Conservation (phyloP, 2,797 vertebrate species). For the Clarias pachynema region DNA sequence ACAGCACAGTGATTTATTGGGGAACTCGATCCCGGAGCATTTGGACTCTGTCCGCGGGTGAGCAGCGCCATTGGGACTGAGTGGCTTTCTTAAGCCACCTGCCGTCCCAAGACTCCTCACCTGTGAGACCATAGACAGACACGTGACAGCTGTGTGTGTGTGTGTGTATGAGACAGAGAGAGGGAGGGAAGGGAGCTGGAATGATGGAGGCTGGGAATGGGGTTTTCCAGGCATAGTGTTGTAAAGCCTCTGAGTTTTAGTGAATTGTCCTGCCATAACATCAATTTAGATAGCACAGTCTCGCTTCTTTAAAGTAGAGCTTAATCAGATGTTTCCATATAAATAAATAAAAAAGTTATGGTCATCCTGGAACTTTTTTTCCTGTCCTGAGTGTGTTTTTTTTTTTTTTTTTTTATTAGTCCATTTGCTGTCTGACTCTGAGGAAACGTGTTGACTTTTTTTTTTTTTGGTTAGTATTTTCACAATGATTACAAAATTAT, state of each 20-base stretch:
- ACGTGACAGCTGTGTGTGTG: slow-evolving; percentile 42
- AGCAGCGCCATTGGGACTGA: slow-evolving; percentile 38
- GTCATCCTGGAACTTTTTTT: not conserved
- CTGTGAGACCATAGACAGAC: slow-evolving; percentile 35
- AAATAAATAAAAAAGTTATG: not conserved
- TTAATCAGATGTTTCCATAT: not conserved
- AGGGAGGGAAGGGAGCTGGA: not conserved
- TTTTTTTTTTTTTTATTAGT: not conserved
- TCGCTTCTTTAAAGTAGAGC: not conserved
- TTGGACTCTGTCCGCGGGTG: slow-evolving; percentile 51
- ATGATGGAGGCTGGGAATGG: not conserved
- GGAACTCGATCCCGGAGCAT: slow-evolving; percentile 63
- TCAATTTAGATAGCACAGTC: not conserved
- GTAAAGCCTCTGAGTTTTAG: slow-evolving; percentile 1
- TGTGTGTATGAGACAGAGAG: slow-evolving; percentile 4
- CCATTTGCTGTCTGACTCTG: no score
- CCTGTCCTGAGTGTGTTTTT: not conserved
- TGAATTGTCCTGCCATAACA: slow-evolving; percentile 2
- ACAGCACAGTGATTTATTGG: slow-evolving; percentile 57
- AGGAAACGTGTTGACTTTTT: not conserved
- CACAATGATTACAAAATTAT: not conserved
- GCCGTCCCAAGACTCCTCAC: slow-evolving; percentile 1
- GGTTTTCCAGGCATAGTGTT: slow-evolving; percentile 14
- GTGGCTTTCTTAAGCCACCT: slow-evolving; percentile 32
- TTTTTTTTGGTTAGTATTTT: not conserved